These are phyloP conservation scores for Camptogramma bilineatum DNA, from an alignment of 2,888 invertebrate species.

Conservation along the genomic window DNA sequence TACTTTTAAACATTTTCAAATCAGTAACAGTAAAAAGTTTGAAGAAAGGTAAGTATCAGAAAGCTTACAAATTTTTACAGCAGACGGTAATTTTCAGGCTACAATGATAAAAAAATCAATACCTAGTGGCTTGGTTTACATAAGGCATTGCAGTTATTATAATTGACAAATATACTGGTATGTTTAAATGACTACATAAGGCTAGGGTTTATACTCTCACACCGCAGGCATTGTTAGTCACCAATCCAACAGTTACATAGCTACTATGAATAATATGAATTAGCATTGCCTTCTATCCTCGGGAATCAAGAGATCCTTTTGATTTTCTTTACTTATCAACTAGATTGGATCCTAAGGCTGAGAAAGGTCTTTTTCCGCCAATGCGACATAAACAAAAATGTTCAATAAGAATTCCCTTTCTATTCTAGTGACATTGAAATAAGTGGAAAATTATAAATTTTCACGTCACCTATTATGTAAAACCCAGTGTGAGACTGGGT, in stretches of 20 bases:
- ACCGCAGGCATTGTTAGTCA: slow-evolving; percentile 4
- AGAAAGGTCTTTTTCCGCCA: too few relatives aligned
- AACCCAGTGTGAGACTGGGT: too few relatives aligned
- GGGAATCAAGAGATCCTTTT: background rate
- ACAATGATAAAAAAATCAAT: background rate
- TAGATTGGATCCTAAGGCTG: too few relatives aligned
- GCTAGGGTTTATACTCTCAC: slow-evolving; percentile 16
- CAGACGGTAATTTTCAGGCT: background rate
- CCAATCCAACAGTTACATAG: background rate
- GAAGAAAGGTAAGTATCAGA: background rate
- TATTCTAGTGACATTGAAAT: too few relatives aligned
- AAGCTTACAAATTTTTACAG: background rate
- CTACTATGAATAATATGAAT: background rate
- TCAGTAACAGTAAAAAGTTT: background rate
- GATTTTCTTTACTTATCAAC: background rate
- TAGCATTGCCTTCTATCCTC: too few relatives aligned
- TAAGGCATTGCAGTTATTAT: slow-evolving; percentile 18
- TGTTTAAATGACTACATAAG: slow-evolving; percentile 22
- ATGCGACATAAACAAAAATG: too few relatives aligned
- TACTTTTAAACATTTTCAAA: background rate
- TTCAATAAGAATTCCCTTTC: too few relatives aligned
- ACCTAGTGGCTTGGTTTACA: background rate
- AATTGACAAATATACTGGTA: slow-evolving; percentile 3
- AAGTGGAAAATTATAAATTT: too few relatives aligned
- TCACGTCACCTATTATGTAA: too few relatives aligned